These are phyloP conservation scores for Diacarnus erythraeanus DNA, from an alignment of 37 sponge, comb jelly and placozoan species.

Conservation along the genomic window DNA sequence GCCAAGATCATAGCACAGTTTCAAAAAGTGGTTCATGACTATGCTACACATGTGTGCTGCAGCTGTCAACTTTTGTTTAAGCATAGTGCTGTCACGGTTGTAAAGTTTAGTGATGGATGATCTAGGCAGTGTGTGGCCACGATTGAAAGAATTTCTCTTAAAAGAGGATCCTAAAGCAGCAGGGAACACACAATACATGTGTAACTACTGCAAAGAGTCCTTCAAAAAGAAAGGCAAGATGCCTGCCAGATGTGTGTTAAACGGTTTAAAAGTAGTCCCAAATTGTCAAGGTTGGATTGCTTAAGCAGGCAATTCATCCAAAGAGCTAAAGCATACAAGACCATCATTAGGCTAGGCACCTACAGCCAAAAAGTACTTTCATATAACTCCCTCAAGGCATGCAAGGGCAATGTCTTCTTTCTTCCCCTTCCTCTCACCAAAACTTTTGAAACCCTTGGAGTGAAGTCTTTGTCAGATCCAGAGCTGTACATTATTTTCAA, in stretches of 20 bases:
- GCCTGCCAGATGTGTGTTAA: conserved; percentile 62
- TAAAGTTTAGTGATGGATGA: conserved; percentile 19
- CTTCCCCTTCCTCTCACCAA: conserved; percentile 46
- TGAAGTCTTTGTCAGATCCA: conserved; percentile 16
- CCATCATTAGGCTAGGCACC: conserved; percentile 55
- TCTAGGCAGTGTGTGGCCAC: conserved; percentile 24
- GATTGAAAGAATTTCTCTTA: conserved; percentile 21
- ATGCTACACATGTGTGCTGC: conserved; percentile 50
- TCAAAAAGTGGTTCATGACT: conserved; percentile 18
- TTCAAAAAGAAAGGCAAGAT: conserved; percentile 28
- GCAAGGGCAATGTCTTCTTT: conserved; percentile 51
- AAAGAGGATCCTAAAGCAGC: conserved; percentile 1
- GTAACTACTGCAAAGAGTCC: conserved; percentile 54
- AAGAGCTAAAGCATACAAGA: conserved; percentile 57
- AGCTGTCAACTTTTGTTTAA: conserved; percentile 48
- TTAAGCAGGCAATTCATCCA: conserved; percentile 59
- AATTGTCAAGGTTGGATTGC: conserved; percentile 37
- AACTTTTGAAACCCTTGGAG: conserved; percentile 44
- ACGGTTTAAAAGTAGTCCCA: conserved; percentile 46
- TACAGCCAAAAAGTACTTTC: conserved; percentile 52
- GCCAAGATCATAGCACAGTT: conserved; percentile 20
- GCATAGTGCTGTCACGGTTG: conserved; percentile 10
- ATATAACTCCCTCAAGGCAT: conserved; percentile 48
- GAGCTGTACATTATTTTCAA: conserved; percentile 50
- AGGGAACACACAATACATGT: conserved; percentile 21